Evolutionary conservation across 2,888 invertebrate genomes (phyloP), one percentile per base, ranked within the genome.

Genomic region (Chalcosyrphus nemorum): DNA sequence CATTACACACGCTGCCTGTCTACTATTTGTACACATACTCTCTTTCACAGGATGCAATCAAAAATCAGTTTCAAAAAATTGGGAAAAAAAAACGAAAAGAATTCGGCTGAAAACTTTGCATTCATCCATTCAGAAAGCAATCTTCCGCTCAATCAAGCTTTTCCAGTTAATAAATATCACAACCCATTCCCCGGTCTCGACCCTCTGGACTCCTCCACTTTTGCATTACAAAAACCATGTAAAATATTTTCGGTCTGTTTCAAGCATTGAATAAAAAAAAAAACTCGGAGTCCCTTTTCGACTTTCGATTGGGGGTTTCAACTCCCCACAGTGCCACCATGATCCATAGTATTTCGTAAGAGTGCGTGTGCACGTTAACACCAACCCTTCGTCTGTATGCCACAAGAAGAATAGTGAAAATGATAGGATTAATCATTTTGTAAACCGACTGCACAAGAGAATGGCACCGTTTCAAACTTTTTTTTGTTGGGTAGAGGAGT

Each of bases 91-190:
- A 66, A 72, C 4, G 7, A 43, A 45, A 54, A 38, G 21, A 11
- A 66, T 76, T 41, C 21, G 43, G 27, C 38, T 1, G 74, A 70
- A 75, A 52, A 32, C 35, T 72, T 78, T 78, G 50, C 52, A 80
- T 74, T 66, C 61, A 65, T 54, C 43, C 80, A 57, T 41, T 70
- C 57, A 59, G 61, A 65, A 74, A 74, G 80, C 84, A 84, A 84
- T 80, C 84, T 84, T 84, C 84, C 80, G 74, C 84, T 80, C 75
- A 78, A 84, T 84, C 82, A 84, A 84, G 32, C 61, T 56, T 47
- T 77, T 77, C 71, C 77, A 77, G 77, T 77, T 81, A 76, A 70
- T 76, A 76, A 81, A 81, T 76, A 76, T 71, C 50, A 52, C 24
- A n/a, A 7, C 32, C 41, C 21, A 5, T 38, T 4, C 41, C 27